Evolutionary conservation across 1,140 invertebrate genomes (phyloP).

Genomic region (Atta texana): DNA sequence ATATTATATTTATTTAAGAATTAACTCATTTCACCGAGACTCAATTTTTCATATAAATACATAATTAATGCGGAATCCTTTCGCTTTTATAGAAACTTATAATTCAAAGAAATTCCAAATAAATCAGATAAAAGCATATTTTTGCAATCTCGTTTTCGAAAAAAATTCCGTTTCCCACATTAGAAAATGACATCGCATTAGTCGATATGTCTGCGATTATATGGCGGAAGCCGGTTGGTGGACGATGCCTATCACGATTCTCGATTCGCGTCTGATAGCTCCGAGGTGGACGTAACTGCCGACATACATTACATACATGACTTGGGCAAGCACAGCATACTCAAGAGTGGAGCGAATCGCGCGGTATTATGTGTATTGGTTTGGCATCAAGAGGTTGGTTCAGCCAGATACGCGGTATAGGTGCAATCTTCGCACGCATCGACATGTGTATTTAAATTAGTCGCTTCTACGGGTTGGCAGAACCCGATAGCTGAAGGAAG

Average conservation of each 20-base stretch:
- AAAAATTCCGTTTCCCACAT: background rate
- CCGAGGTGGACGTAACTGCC: constrained; percentile 30
- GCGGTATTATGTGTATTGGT: constrained; percentile 68
- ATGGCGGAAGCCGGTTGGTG: background rate
- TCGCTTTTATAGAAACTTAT: background rate
- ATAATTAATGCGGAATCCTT: background rate
- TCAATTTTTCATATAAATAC: no score
- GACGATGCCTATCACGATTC: constrained; percentile 27
- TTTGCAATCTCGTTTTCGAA: background rate
- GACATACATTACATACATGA: constrained; percentile 53
- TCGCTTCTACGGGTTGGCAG: constrained; percentile 81
- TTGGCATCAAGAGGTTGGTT: constrained; percentile 63
- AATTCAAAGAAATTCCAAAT: background rate
- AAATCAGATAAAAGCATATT: background rate
- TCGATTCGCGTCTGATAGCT: background rate
- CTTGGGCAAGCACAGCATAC: constrained; percentile 39
- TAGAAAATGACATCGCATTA: constrained; percentile 21
- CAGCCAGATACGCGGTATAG: constrained; percentile 72
- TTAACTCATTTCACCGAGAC: no score
- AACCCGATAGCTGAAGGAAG: constrained; percentile 58
- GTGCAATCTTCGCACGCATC: constrained; percentile 85
- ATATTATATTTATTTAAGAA: no score
- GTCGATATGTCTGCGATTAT: background rate
- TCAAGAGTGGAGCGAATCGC: constrained; percentile 18
- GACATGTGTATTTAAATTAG: constrained; percentile 87